These are phyloP conservation scores for Drosophila tani DNA, from an alignment of 1,140 invertebrate species.

Conservation along the genomic window DNA sequence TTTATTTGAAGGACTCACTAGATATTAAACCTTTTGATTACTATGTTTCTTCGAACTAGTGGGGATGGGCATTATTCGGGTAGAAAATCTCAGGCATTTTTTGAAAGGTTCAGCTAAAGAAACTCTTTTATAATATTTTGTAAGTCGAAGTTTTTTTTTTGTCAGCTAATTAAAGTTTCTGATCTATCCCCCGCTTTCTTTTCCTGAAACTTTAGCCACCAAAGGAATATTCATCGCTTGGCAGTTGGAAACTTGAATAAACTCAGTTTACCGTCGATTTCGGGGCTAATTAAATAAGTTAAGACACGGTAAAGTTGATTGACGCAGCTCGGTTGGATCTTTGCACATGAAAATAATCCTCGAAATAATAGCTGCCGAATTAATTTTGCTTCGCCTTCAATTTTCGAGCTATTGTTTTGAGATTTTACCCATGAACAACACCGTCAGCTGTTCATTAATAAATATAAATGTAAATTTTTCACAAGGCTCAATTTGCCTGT, in stretches of 20 bases:
- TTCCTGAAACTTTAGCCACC: background rate
- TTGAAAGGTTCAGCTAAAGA: no score
- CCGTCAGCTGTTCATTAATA: slow-evolving; percentile 25
- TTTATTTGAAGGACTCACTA: background rate
- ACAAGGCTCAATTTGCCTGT: slow-evolving; percentile 10
- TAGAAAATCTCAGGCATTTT: no score
- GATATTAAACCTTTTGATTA: background rate
- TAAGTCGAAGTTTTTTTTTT: no score
- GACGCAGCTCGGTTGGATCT: background rate
- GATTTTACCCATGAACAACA: slow-evolving; percentile 10
- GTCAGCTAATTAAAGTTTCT: background rate
- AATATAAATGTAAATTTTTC: slow-evolving; percentile 15
- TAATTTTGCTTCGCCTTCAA: background rate
- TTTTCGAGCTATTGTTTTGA: slow-evolving; percentile 6
- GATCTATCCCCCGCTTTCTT: background rate
- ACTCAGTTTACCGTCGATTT: slow-evolving; percentile 37
- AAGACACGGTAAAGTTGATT: background rate
- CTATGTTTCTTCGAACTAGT: background rate
- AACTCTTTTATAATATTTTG: no score
- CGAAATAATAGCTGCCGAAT: background rate
- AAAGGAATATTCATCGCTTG: background rate
- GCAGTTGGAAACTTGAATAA: slow-evolving; percentile 50
- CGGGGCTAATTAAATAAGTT: slow-evolving; percentile 60
- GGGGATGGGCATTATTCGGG: no score
- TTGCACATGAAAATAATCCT: slow-evolving; percentile 3